phyloP scores from a whole-genome alignment of 2,888 invertebrate species.

The Ischnura elegans region DNA sequence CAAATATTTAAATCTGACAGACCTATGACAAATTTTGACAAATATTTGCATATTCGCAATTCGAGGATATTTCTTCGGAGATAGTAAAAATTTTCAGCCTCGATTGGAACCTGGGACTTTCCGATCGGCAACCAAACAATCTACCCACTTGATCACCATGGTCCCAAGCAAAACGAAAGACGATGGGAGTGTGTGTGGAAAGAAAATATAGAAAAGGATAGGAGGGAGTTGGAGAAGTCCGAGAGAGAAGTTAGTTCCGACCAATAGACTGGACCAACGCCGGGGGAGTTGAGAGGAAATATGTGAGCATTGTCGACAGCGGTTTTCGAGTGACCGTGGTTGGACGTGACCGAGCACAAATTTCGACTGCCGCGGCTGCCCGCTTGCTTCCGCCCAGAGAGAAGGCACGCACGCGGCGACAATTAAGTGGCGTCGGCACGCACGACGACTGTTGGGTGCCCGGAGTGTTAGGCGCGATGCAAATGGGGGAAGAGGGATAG shows the following conservation, averaged over 20 bases:
- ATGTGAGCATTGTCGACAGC: neutral
- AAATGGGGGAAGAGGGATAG: too few relatives aligned
- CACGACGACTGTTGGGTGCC: neutral
- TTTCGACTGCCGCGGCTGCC: neutral
- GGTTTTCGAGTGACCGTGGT: neutral
- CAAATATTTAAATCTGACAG: too few relatives aligned
- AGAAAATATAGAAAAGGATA: neutral
- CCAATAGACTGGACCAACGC: neutral
- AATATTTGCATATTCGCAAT: too few relatives aligned
- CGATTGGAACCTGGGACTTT: too few relatives aligned
- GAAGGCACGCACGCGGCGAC: conserved; percentile 12
- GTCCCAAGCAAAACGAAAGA: too few relatives aligned
- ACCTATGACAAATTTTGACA: too few relatives aligned
- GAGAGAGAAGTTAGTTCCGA: neutral
- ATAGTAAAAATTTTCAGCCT: too few relatives aligned
- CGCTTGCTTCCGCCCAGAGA: neutral
- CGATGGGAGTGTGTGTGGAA: neutral
- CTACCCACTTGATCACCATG: too few relatives aligned
- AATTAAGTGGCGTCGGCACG: neutral
- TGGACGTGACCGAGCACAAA: conserved; percentile 8
- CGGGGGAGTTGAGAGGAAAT: neutral
- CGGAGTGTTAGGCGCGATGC: neutral
- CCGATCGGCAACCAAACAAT: too few relatives aligned
- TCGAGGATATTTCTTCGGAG: too few relatives aligned
- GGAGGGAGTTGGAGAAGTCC: neutral